These are phyloP conservation scores for Leuciscus waleckii DNA, from an alignment of 2,797 vertebrate species.

Conservation along the genomic window DNA sequence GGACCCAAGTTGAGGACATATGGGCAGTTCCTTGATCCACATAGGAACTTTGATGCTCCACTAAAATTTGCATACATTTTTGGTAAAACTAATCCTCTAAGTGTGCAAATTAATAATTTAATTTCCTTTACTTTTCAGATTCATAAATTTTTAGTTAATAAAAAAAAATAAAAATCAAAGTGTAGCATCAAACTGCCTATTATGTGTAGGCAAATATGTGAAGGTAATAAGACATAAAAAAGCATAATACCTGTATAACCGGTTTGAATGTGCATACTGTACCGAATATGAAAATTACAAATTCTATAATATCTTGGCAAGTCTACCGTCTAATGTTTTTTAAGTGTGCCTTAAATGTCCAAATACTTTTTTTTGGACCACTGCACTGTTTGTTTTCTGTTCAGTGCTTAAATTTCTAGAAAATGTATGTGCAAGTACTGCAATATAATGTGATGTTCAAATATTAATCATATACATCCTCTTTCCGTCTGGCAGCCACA, in stretches of 20 bases:
- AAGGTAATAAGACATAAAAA: neutral
- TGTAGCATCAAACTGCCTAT: neutral
- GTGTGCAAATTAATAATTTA: too few species aligned
- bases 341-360: neutral
- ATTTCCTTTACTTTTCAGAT: too few species aligned
- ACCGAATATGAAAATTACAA: neutral
- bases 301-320: too few species aligned
- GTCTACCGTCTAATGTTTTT: neutral
- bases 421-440: neutral
- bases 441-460: neutral
- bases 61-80: neutral
- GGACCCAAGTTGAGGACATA: neutral
- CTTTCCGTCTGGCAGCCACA: conserved; percentile 73
- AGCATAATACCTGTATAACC: neutral
- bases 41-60: neutral
- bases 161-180: too few species aligned
- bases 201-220: neutral
- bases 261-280: neutral
- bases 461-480: neutral
- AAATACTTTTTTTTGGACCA: neutral
- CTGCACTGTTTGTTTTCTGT: neutral
- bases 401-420: neutral
- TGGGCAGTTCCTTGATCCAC: neutral
- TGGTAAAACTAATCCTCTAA: too few species aligned
- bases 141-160: neutral